Base-by-base conservation (phyloP, 2,797 vertebrate species). In the Percopsis omiscomaycus region DNA sequence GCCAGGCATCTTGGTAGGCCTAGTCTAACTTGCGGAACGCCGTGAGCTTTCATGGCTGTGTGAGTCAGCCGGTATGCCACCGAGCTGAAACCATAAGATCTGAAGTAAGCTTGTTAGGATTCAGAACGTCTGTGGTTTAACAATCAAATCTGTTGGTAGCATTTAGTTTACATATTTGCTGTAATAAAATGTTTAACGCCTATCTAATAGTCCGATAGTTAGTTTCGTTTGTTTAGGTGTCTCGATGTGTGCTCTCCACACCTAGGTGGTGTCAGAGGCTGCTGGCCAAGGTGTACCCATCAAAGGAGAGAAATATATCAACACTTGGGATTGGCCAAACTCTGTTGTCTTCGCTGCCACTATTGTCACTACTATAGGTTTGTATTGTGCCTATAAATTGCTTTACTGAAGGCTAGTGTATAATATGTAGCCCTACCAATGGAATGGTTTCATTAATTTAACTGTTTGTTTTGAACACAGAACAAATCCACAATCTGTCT, bases 341-440 rank as follows among this genome's bases (percentile, higher is more conserved):
- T 95, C 96, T 0, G 94, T 98, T 70, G 94, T 98, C 74, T 99
- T 99, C 68, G 94, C 97, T 66, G 94, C 96, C 69, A 96, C 96
- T 0, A 96, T 98, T 58, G 97, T 99, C 79, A 99, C 97, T 52
- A 99, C 97, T 10, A 98, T 98, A 0, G 96, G 96, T 90, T 27
- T 53, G 78, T 58, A 46, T 42, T 8, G 9, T 42, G 37, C 37
- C 37, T 42, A 42, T 42, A 6, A 8, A 42, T 9, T 42, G 6
- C 6, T 42, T 2, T 42, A 42, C 6, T 42, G 22, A 22, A 22
- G 22, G 22, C 37, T 42, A 42, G 37, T 42, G 37, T 42, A 22
- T 22, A 22, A 22, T 22, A 22, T 42, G 37, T 42, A 8, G 6
- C 2, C 6, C 37, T 1, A 42, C 37, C 37, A 42, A 8, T 42